Evolutionary conservation across 1,140 invertebrate species (phyloP).

Genomic region (Drosophila kikkawai): DNA sequence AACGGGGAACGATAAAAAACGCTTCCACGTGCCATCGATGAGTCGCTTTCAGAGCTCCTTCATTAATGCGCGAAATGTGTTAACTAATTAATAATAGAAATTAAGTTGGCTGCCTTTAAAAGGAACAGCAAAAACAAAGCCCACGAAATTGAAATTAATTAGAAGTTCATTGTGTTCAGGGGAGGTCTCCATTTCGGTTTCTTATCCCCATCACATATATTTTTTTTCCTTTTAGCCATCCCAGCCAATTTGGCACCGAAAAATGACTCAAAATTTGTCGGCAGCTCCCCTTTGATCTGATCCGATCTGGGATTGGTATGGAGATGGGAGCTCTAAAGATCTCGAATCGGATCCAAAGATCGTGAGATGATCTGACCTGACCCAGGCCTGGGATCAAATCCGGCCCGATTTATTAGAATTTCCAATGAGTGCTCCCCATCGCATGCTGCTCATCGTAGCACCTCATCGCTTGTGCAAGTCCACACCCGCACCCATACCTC

Average conservation of each 20-base stretch:
- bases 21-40: conserved; percentile 70
- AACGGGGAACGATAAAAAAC: conserved; percentile 41
- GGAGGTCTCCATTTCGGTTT: conserved; percentile 29
- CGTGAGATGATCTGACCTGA: conserved; percentile 45
- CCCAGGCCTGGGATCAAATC: conserved; percentile 23
- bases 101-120: conserved; percentile 42
- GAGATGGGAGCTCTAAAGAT: conserved; percentile 1
- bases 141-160: conserved; percentile 65
- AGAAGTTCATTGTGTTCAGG: conserved; percentile 56
- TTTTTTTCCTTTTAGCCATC: conserved; percentile 6
- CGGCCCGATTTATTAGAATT: conserved; percentile 38
- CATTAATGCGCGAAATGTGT: conserved; percentile 72
- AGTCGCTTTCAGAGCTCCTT: conserved; percentile 35
- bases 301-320: conserved; percentile 1
- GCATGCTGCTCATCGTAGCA: conserved; percentile 25
- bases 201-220: conserved; percentile 3
- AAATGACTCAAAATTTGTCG: conserved; percentile 57
- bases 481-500: conserved; percentile 11
- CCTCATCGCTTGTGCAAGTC: conserved; percentile 49
- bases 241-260: conserved; percentile 55
- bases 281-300: conserved; percentile 40
- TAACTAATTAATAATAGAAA: conserved; percentile 76
- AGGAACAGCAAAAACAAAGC: conserved; percentile 29
- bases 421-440: conserved; percentile 41
- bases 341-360: neutral